Conservation (phyloP, 2,888 invertebrate species). For the Argyra leucocephala region DNA sequence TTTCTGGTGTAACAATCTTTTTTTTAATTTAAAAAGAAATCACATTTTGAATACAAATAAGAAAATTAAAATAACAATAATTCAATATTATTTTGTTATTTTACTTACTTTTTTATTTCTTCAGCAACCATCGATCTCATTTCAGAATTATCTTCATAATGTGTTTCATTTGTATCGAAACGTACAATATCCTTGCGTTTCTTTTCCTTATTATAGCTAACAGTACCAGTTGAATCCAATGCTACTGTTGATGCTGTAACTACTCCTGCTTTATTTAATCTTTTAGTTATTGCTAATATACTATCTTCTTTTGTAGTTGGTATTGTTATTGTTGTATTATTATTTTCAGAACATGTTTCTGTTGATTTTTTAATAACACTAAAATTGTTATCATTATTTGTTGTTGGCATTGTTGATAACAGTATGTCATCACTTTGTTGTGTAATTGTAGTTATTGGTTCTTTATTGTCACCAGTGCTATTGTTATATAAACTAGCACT, state of each 20-base stretch:
- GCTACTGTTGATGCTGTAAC: neutral
- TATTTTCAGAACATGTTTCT: neutral
- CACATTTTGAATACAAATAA: neutral
- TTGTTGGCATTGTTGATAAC: neutral
- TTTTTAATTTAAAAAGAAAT: neutral
- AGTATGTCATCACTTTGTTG: neutral
- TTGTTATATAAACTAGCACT: neutral
- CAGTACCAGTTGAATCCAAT: neutral
- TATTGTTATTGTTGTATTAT: neutral
- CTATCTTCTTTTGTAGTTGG: neutral
- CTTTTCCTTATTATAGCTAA: neutral
- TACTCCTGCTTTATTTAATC: neutral
- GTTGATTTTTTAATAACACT: neutral
- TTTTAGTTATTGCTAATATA: neutral
- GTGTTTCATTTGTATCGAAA: slow-evolving; percentile 23
- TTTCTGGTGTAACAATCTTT: no score
- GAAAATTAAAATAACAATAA: neutral
- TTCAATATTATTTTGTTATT: neutral
- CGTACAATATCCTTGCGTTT: slow-evolving; percentile 20
- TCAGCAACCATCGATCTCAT: slow-evolving; percentile 24
- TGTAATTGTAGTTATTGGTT: neutral
- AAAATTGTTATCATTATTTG: neutral
- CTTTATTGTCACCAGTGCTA: neutral
- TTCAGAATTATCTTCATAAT: slow-evolving; percentile 20
- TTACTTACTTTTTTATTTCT: slow-evolving; percentile 25